phyloP scores from a whole-genome alignment of 2,888 invertebrate genomes.

The Xanthia togata region DNA sequence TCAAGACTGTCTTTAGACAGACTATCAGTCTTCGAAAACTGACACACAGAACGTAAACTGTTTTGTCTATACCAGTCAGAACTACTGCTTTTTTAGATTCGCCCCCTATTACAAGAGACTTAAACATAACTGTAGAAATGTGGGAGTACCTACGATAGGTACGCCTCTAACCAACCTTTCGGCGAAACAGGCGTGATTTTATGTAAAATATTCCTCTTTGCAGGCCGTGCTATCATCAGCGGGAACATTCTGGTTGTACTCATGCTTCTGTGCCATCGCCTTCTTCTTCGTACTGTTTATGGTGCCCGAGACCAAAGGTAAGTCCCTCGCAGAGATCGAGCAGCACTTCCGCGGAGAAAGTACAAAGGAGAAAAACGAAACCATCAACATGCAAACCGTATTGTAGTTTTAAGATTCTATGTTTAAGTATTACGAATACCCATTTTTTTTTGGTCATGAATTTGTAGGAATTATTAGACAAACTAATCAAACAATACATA shows the following conservation, averaged over 20 bases:
- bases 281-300: conserved; percentile 89
- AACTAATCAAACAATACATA: background rate
- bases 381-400: conserved; percentile 72
- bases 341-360: conserved; percentile 81
- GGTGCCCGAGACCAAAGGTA: conserved; percentile 93
- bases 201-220: conserved; percentile 19
- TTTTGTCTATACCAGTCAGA: background rate
- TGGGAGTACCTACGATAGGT: background rate
- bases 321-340: conserved; percentile 92
- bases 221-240: conserved; percentile 87
- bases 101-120: background rate
- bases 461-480: background rate
- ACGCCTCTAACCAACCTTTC: background rate
- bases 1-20: background rate
- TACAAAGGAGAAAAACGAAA: conserved; percentile 67
- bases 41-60: background rate
- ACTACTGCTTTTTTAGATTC: background rate
- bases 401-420: conserved; percentile 44
- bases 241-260: conserved; percentile 90
- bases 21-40: background rate
- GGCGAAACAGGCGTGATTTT: no score
- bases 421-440: background rate
- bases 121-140: background rate
- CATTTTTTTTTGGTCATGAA: conserved; percentile 16
- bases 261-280: conserved; percentile 86